Base-by-base conservation (phyloP, 2,113 vertebrate genomes). In the Phocoena phocoena region DNA sequence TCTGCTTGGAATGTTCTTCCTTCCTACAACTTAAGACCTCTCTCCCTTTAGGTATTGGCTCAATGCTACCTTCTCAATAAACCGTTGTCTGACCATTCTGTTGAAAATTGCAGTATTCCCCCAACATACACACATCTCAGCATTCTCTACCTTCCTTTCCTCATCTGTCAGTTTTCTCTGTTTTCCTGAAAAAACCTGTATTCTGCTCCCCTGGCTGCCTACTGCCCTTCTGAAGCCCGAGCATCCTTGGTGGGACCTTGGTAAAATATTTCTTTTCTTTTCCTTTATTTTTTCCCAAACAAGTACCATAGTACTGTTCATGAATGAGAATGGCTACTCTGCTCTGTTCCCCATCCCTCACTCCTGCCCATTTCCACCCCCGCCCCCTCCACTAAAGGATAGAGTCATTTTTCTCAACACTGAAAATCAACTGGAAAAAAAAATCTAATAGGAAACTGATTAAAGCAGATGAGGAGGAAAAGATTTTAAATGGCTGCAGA, bases 401-500 rank as follows among this genome's bases (percentile, higher is more conserved):
- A 17, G 93, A 41, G 21, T 33, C 62, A 38, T 77, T 90, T 63
- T 90, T 82, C n/a, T 94, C 63, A 83, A 26, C 62, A 88, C 31
- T 91, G 33, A 67, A 86, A 71, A 87, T 70, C 55, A 93, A 23
- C 26, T 92, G 5, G 26, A 21, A 14, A 36, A 38, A 38, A 90
- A 60, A 85, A 73, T 70, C 14, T 31, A 89, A 77, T 63, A 95
- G 26, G 65, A 90, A 96, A 87, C 21, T 18, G 20, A 71, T 89
- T 74, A 88, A 82, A 95, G 44, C 26, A 62, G 25, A 55, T 53
- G 12, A 70, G 41, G 31, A 74, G 38, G 41, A 96, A 92, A 79
- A 80, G 38, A 76, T 93, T 67, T 86, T 93, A 95, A 98, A 95
- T 81, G 23, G 17, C 95, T 83, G 53, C 81, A 71, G 71, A 68